These are phyloP conservation scores for Eira barbara DNA, from an alignment of 2,113 vertebrate species.

Conservation along the genomic window DNA sequence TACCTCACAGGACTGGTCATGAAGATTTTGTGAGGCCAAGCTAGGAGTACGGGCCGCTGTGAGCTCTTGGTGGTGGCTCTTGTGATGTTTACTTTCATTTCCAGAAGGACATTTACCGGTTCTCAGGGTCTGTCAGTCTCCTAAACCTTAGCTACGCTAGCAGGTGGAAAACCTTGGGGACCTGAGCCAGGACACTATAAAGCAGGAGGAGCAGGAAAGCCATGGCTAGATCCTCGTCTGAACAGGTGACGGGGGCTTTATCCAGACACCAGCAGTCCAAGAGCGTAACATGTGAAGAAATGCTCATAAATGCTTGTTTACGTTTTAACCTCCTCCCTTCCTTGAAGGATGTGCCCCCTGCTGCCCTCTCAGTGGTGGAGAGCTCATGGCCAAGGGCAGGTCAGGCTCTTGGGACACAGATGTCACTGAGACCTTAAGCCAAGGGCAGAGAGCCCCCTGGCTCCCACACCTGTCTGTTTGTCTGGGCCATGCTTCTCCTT, in stretches of 20 bases:
- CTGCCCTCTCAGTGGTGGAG: not conserved
- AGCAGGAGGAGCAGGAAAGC: not conserved
- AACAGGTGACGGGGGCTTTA: not conserved
- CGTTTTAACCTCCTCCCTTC: not conserved
- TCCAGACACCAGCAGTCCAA: not conserved
- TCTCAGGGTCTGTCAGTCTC: not conserved
- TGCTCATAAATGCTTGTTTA: not conserved
- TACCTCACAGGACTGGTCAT: not conserved
- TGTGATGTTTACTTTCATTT: not conserved
- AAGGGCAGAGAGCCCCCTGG: not conserved
- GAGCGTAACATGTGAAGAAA: not conserved
- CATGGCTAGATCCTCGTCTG: not conserved
- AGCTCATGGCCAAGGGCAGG: not conserved
- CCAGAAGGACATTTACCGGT: not conserved
- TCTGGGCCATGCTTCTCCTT: not conserved
- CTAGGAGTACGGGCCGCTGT: not conserved
- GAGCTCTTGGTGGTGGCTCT: not conserved
- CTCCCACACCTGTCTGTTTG: too few relatives aligned
- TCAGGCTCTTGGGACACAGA: not conserved
- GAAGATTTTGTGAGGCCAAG: not conserved
- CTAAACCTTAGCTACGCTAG: not conserved
- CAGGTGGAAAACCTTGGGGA: not conserved
- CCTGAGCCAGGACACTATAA: not conserved
- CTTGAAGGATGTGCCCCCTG: not conserved
- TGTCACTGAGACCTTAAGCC: not conserved